Percentiles rank a stretch among this genome's conserved stretches.
Conservation (phyloP, 1,140 invertebrate genomes). For the Rhopalosiphum padi region DNA sequence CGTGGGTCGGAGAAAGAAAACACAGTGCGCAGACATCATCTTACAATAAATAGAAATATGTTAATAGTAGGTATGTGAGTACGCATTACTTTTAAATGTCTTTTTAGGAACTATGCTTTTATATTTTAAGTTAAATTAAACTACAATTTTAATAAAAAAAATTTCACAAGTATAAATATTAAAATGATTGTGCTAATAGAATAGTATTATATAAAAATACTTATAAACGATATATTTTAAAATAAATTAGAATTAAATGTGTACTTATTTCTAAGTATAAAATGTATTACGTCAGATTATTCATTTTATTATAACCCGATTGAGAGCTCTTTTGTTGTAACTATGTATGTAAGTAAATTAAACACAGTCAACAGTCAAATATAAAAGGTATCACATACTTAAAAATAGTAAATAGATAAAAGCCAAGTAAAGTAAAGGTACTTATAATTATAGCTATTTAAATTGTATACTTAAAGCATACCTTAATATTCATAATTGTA, state of each 20-base stretch:
- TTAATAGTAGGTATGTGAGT: not conserved
- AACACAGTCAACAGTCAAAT: not conserved
- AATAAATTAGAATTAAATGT: not conserved
- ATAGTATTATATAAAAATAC: not conserved
- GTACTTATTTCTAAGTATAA: not conserved
- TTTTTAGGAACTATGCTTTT: not conserved
- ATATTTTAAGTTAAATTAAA: not conserved
- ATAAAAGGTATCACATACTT: not conserved
- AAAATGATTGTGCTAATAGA: not conserved
- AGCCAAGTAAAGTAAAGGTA: not conserved
- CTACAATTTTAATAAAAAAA: not conserved
- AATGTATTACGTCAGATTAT: not conserved
- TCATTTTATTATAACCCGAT: not conserved
- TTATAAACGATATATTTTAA: not conserved
- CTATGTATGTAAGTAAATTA: not conserved
- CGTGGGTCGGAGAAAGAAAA: not conserved
- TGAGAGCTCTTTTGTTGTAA: not conserved
- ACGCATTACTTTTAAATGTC: not conserved
- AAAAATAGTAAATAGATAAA: not conserved
- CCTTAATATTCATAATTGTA: conserved; percentile 24
- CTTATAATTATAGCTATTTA: not conserved
- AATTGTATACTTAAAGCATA: not conserved
- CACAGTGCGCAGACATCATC: not conserved
- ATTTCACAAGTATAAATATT: not conserved
- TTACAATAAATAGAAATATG: not conserved